Conservation (phyloP, 2,113 vertebrate genomes). For the Kryptolebias marmoratus region DNA sequence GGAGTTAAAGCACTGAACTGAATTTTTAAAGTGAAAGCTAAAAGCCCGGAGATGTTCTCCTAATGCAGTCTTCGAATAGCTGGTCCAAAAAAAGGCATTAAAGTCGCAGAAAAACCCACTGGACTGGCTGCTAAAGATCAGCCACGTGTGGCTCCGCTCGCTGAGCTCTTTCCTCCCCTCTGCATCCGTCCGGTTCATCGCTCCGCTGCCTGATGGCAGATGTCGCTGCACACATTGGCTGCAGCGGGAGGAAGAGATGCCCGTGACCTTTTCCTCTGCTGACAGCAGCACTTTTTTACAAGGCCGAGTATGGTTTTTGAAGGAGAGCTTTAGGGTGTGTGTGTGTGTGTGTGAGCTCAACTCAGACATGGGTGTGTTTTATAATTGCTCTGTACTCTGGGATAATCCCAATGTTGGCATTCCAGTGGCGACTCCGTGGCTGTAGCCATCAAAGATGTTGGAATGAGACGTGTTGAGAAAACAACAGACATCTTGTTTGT, state of each 20-base stretch:
- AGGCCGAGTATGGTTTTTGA: slow-evolving; percentile 28
- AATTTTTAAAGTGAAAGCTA: too few species aligned
- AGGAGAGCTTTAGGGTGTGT: slow-evolving; percentile 39
- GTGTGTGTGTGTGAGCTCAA: neutral
- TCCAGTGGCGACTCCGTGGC: slow-evolving; percentile 35
- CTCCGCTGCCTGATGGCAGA: slow-evolving; percentile 51
- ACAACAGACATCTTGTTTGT: neutral
- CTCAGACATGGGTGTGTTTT: slow-evolving; percentile 8
- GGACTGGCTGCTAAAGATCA: too few species aligned
- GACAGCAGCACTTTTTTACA: slow-evolving; percentile 50
- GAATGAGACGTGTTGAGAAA: neutral
- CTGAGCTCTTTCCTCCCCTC: neutral
- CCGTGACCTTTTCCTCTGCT: slow-evolving; percentile 58
- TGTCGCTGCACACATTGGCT: slow-evolving; percentile 35
- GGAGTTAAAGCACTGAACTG: too few species aligned
- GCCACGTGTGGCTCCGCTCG: too few species aligned
- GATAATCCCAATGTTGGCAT: slow-evolving; percentile 40
- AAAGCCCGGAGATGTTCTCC: neutral
- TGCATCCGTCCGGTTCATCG: neutral
- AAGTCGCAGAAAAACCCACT: too few species aligned
- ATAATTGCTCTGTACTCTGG: slow-evolving; percentile 15
- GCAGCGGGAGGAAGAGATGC: slow-evolving; percentile 27
- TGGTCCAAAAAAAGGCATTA: neutral
- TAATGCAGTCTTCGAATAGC: neutral
- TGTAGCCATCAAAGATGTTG: slow-evolving; percentile 30